Evolutionary conservation across 1,140 invertebrate genomes (phyloP).

Genomic region (Drosophila obscura): DNA sequence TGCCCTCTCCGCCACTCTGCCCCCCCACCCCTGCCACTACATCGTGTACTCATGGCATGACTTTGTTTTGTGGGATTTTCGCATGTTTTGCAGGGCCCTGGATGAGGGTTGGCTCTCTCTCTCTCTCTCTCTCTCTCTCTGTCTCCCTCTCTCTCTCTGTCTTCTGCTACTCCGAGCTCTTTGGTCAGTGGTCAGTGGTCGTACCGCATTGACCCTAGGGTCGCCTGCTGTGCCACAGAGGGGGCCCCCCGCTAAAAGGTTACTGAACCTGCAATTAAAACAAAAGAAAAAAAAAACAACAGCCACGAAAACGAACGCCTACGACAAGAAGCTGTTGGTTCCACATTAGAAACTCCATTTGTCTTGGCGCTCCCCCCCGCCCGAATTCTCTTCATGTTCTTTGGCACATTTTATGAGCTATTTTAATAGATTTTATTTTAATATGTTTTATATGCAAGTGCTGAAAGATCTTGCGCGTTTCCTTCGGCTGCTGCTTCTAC

Average conservation of each 20-base stretch:
- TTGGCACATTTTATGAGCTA: conserved; percentile 66
- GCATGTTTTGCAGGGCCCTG: conserved; percentile 61
- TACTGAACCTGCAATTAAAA: conserved; percentile 81
- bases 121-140: neutral
- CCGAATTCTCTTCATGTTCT: too few species aligned
- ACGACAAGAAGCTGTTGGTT: conserved; percentile 15
- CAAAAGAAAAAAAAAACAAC: conserved; percentile 13
- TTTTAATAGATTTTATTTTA: conserved; percentile 70
- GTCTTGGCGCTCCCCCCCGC: neutral
- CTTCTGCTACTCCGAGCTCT: too few species aligned
- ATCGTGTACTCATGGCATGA: conserved; percentile 45
- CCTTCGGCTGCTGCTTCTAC: too few species aligned
- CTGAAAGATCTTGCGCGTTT: conserved; percentile 44
- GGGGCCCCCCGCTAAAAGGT: conserved; percentile 59
- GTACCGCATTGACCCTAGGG: conserved; percentile 46
- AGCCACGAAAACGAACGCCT: conserved; percentile 26
- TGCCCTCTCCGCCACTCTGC: conserved; percentile 1
- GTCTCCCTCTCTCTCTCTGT: too few species aligned
- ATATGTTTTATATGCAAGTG: conserved; percentile 69
- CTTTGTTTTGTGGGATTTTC: conserved; percentile 74
- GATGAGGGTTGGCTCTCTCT: conserved; percentile 68
- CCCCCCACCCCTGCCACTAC: conserved; percentile 5
- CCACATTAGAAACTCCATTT: conserved; percentile 4
- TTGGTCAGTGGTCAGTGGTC: neutral
- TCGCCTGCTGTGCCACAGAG: conserved; percentile 8